Evolutionary conservation across 2,113 vertebrate species (phyloP).

Genomic region (Barnardius zonarius): DNA sequence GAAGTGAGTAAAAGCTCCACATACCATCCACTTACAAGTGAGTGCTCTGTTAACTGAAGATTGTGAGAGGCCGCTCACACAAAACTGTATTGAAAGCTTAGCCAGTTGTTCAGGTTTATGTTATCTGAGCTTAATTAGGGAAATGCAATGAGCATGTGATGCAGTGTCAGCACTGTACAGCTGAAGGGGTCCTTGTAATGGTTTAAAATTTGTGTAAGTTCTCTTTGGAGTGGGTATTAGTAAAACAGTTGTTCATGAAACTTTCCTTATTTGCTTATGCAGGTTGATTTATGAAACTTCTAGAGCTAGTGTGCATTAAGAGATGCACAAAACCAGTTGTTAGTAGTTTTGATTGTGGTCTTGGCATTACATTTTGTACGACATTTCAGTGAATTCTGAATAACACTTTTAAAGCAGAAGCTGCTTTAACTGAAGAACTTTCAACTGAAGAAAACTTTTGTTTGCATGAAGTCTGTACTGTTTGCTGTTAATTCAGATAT

Average conservation of each 20-base stretch:
- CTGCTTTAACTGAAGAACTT: neutral
- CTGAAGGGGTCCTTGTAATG: neutral
- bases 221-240: neutral
- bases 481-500: slow-evolving; percentile 9
- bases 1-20: neutral
- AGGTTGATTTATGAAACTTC: neutral
- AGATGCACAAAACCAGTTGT: neutral
- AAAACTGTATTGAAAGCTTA: neutral
- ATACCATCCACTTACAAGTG: neutral
- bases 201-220: neutral
- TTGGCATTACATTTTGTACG: neutral
- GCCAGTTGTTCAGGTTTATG: neutral
- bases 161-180: neutral
- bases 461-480: neutral
- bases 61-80: neutral
- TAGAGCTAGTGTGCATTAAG: neutral
- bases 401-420: neutral
- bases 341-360: neutral
- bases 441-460: neutral
- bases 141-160: neutral
- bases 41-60: neutral
- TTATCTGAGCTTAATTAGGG: neutral
- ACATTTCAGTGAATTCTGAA: neutral
- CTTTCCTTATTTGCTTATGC: neutral
- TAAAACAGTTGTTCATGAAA: neutral